These are phyloP conservation scores for Harpagifer antarcticus DNA, from an alignment of 2,797 vertebrate genomes.

Conservation along the genomic window DNA sequence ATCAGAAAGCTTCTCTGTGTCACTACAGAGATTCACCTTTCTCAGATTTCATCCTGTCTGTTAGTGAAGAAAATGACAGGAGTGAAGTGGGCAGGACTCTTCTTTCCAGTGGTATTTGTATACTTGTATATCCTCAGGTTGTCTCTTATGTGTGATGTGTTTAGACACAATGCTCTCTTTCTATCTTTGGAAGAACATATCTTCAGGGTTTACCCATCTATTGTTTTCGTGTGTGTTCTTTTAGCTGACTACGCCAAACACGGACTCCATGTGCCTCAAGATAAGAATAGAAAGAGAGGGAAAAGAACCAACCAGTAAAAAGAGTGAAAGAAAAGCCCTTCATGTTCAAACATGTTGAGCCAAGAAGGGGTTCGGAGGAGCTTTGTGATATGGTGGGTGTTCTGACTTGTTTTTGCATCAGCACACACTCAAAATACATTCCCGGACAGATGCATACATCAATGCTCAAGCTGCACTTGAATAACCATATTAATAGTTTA, in stretches of 20 bases:
- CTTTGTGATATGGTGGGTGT: constrained; percentile 53
- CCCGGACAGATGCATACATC: constrained; percentile 31
- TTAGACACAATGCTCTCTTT: constrained; percentile 33
- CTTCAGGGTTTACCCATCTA: constrained; percentile 14
- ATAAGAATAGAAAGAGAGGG: constrained; percentile 60
- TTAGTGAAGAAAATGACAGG: constrained; percentile 36
- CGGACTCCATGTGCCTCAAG: constrained; percentile 46
- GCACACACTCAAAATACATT: constrained; percentile 34
- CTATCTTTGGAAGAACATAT: constrained; percentile 25
- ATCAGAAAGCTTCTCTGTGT: constrained; percentile 23
- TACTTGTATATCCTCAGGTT: constrained; percentile 2
- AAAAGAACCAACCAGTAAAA: constrained; percentile 38
- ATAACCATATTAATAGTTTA: neutral
- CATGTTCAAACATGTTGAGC: constrained; percentile 62
- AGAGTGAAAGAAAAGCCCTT: constrained; percentile 45
- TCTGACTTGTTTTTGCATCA: constrained; percentile 53
- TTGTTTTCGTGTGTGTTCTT: constrained; percentile 38
- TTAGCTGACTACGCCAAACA: constrained; percentile 63
- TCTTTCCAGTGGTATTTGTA: constrained; percentile 31
- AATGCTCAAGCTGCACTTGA: constrained; percentile 1
- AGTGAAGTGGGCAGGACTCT: neutral
- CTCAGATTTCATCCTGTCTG: constrained; percentile 36
- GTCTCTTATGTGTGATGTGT: constrained; percentile 17
- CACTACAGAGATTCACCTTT: constrained; percentile 31
- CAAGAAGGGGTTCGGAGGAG: constrained; percentile 44